Conservation (phyloP, 2,113 vertebrate genomes). For the Sialia sialis region DNA sequence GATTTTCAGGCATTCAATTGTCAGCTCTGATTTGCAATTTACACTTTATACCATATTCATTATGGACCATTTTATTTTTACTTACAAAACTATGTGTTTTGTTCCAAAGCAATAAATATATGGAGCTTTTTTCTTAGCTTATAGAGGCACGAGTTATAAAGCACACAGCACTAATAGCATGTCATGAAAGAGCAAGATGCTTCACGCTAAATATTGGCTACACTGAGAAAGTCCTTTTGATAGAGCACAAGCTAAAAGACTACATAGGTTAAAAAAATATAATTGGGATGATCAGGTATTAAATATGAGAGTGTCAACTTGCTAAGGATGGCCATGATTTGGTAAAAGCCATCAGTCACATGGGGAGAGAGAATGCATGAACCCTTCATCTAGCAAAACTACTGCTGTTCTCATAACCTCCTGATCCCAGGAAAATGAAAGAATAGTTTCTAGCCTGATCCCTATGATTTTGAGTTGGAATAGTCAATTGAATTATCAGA, state of each 20-base stretch:
- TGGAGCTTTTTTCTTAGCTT: neutral
- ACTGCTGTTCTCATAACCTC: fast-evolving
- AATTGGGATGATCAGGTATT: neutral
- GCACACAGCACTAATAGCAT: neutral
- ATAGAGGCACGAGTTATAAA: neutral
- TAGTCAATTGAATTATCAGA: neutral
- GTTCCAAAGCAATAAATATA: neutral
- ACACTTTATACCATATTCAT: slow-evolving; percentile 24
- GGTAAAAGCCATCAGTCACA: neutral
- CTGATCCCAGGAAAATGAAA: neutral
- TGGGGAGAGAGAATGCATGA: neutral
- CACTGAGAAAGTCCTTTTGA: neutral
- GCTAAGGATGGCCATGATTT: neutral
- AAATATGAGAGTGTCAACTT: neutral
- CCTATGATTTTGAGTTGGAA: neutral
- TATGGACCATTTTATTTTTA: slow-evolving; percentile 1
- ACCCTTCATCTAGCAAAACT: neutral
- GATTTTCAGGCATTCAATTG: slow-evolving; percentile 36
- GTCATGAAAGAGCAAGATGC: neutral
- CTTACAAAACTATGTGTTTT: neutral
- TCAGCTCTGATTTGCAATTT: slow-evolving; percentile 47
- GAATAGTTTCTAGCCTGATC: neutral
- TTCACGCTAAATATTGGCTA: neutral
- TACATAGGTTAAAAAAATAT: neutral
- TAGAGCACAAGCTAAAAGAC: neutral